A percentile compares a stretch with the other conserved stretches of the same genome.
Evolutionary conservation across 2,797 vertebrate species (phyloP).

Genomic region (Mallotus villosus): DNA sequence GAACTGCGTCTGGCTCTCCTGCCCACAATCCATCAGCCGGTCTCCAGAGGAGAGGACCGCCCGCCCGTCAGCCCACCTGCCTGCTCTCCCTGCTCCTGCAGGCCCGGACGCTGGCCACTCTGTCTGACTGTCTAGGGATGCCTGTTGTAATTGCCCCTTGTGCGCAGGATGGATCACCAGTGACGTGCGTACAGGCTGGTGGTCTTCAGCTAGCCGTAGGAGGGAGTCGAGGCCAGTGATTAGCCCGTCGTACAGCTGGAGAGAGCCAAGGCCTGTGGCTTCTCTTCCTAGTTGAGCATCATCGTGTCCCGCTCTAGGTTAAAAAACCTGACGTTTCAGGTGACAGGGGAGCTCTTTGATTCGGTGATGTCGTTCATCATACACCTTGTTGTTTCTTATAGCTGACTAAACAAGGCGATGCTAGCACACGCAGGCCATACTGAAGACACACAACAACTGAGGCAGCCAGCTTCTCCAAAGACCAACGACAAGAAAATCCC

Average conservation of each 20-base stretch:
- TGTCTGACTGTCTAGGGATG: constrained; percentile 31
- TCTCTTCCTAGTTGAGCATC: constrained; percentile 15
- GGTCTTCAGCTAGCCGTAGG: constrained; percentile 18
- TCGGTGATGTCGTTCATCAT: background rate
- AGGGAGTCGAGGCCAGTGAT: constrained; percentile 24
- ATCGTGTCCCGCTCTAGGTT: constrained; percentile 36
- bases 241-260: background rate
- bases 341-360: constrained; percentile 2
- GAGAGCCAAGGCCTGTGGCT: constrained; percentile 13
- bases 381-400: background rate
- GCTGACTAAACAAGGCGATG: background rate
- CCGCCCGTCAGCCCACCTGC: constrained; percentile 31
- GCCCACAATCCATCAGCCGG: constrained; percentile 61
- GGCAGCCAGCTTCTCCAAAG: no score
- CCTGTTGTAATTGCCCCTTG: constrained; percentile 57
- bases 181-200: constrained; percentile 27
- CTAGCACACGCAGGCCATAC: background rate
- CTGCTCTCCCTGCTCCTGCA: constrained; percentile 24
- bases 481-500: no score
- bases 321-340: constrained; percentile 7
- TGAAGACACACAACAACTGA: background rate
- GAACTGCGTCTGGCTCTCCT: constrained; percentile 55
- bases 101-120: constrained; percentile 30
- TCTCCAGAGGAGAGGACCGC: constrained; percentile 56
- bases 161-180: constrained; percentile 46